Evolutionary conservation across 2,797 vertebrate species (phyloP).

Genomic region (Bucorvus abyssinicus): DNA sequence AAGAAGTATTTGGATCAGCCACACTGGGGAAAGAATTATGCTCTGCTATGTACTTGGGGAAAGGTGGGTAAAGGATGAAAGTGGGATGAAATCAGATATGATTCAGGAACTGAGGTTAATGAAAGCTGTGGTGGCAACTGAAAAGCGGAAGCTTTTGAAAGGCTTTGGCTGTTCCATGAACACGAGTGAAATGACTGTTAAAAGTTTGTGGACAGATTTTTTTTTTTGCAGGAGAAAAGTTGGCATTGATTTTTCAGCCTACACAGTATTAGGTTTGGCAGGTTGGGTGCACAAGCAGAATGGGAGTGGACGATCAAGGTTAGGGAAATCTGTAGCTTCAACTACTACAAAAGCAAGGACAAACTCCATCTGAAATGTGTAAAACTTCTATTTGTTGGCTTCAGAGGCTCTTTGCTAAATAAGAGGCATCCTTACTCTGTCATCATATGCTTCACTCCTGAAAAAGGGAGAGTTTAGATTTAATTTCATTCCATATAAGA

Average conservation of each 20-base stretch:
- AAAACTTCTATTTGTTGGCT: not conserved
- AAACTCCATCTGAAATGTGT: not conserved
- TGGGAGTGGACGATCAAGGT: not conserved
- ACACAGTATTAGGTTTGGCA: not conserved
- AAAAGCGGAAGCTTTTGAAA: not conserved
- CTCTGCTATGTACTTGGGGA: not conserved
- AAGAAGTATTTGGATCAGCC: not conserved
- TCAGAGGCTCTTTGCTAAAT: not conserved
- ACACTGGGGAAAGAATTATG: not conserved
- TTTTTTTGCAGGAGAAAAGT: not conserved
- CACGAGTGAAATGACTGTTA: not conserved
- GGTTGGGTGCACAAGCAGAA: not conserved
- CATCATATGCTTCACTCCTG: not conserved
- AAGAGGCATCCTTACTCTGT: not conserved
- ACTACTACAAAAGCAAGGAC: not conserved
- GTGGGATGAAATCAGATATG: not conserved
- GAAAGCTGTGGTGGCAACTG: not conserved
- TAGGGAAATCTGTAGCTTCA: not conserved
- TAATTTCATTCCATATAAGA: not conserved
- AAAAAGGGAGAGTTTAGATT: not conserved
- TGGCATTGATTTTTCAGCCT: not conserved
- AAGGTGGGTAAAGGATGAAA: not conserved
- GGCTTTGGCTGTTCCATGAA: not conserved
- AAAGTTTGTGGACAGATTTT: not conserved
- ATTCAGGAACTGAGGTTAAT: not conserved